phyloP scores from a whole-genome alignment of 2,797 vertebrate genomes.

The Decapterus maruadsi region DNA sequence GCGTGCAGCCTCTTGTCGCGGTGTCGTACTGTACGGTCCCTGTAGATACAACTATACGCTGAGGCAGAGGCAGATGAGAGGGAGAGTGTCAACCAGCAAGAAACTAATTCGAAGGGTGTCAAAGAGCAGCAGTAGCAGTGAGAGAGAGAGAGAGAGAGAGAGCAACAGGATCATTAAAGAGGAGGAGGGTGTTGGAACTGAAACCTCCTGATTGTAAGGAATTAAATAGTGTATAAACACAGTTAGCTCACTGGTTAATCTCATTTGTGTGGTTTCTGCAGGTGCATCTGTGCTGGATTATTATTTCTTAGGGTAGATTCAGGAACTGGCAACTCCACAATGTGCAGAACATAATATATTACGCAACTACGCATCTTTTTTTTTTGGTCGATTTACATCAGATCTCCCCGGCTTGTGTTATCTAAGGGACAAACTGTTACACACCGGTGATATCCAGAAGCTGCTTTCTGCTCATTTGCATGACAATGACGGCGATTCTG shows the following conservation, averaged over 20 bases:
- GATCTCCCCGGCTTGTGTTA: not conserved
- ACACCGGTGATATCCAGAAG: not conserved
- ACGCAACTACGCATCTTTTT: no score
- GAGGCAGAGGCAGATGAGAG: not conserved
- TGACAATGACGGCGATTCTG: not conserved
- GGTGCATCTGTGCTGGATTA: not conserved
- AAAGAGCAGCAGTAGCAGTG: not conserved
- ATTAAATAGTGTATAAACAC: not conserved
- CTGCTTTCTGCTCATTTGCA: not conserved
- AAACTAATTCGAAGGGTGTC: not conserved
- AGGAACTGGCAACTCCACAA: no score
- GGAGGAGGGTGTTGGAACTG: not conserved
- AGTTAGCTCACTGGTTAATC: not conserved
- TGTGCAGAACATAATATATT: no score
- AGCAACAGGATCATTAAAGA: not conserved
- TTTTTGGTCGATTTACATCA: not conserved
- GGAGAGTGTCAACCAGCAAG: not conserved
- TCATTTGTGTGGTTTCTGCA: not conserved
- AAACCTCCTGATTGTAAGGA: not conserved
- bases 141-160: not conserved
- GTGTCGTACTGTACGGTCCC: not conserved
- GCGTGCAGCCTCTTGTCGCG: constrained; percentile 7
- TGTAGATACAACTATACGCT: constrained; percentile 11
- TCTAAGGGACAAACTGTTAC: not conserved
- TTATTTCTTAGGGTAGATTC: not conserved